phyloP scores from a whole-genome alignment of 2,888 invertebrate species.

The Athrips mouffetella region DNA sequence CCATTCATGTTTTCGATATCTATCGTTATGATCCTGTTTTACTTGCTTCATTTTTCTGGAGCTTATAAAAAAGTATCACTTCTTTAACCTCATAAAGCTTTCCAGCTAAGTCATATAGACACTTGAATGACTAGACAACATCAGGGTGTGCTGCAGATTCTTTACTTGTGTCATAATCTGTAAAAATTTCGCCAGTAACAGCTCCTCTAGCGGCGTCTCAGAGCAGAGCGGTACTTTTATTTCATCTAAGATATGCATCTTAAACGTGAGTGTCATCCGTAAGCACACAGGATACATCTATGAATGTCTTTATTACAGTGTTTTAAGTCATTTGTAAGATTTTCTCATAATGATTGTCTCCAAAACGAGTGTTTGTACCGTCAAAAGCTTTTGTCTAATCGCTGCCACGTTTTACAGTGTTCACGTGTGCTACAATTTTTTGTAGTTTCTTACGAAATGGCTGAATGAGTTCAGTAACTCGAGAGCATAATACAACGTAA shows the following conservation, averaged over 20 bases:
- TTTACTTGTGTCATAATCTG: conserved; percentile 24
- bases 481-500: too few relatives aligned
- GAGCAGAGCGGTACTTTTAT: conserved; percentile 74
- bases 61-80: background rate
- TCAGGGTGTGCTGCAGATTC: conserved; percentile 17
- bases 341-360: conserved; percentile 78
- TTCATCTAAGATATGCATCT: conserved; percentile 71
- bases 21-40: background rate
- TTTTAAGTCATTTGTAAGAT: conserved; percentile 76
- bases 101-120: conserved; percentile 5
- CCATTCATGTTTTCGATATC: background rate
- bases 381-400: conserved; percentile 76
- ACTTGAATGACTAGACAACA: background rate
- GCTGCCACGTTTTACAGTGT: conserved; percentile 51
- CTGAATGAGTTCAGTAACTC: too few relatives aligned
- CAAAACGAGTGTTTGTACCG: conserved; percentile 73
- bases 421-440: conserved; percentile 37
- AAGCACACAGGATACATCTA: conserved; percentile 74
- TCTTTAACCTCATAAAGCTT: conserved; percentile 1
- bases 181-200: conserved; percentile 51
- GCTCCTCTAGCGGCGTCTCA: conserved; percentile 64
- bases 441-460: background rate
- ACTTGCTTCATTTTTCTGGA: background rate
- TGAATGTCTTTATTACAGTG: conserved; percentile 77
- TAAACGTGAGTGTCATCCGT: conserved; percentile 74